Conservation (phyloP, 2,888 invertebrate species). For the Nipponacmea schrenckii region DNA sequence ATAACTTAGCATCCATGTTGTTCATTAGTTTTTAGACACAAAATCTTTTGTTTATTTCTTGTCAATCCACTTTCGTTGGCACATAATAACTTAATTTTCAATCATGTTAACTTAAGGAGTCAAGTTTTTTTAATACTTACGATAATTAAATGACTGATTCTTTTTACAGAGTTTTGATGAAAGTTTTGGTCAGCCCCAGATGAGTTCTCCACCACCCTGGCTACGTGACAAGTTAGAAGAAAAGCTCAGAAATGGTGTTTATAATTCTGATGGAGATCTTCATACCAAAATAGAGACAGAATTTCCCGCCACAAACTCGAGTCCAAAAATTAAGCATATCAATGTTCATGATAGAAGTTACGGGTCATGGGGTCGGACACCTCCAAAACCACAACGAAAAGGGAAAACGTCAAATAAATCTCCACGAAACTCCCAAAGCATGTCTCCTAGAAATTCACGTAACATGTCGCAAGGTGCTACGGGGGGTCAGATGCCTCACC, state of each 20-base stretch:
- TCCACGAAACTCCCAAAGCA: not conserved
- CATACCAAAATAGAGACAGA: conserved; percentile 58
- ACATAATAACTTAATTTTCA: not conserved
- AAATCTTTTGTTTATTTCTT: not conserved
- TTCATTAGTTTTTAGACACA: too few species aligned
- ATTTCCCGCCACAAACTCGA: conserved; percentile 60
- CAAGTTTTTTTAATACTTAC: too few species aligned
- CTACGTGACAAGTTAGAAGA: conserved; percentile 44
- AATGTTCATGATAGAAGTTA: conserved; percentile 40
- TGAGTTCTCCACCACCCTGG: conserved; percentile 63
- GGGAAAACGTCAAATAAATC: not conserved
- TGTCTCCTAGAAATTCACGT: not conserved
- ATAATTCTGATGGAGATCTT: conserved; percentile 29
- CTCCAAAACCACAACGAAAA: conserved; percentile 5
- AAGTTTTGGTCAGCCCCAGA: conserved; percentile 49
- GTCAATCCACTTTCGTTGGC: not conserved
- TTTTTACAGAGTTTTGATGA: conserved; percentile 50
- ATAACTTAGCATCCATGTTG: too few species aligned
- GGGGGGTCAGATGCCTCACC: not conserved
- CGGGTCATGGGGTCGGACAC: conserved; percentile 29
- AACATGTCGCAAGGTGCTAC: not conserved
- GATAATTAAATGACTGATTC: not conserved
- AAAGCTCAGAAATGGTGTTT: conserved; percentile 20
- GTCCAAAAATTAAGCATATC: conserved; percentile 58
- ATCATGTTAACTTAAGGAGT: not conserved